A percentile compares a stretch with the other conserved stretches of the same genome.
Conservation (phyloP, 2,888 invertebrate genomes). For the Amblyjoppa fuscipennis region DNA sequence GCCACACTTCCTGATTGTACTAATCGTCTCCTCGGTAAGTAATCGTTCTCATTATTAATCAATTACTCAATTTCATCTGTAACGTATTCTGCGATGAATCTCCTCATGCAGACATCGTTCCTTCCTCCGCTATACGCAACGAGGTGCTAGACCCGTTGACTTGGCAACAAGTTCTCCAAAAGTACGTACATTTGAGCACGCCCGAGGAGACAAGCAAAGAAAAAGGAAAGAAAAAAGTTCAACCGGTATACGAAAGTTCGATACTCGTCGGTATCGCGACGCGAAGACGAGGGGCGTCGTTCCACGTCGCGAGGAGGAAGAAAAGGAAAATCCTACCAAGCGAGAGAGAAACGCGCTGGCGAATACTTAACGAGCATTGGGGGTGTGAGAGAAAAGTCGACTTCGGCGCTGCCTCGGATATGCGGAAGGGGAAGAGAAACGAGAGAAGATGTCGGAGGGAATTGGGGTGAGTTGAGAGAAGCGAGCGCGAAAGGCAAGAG, state of each 20-base stretch:
- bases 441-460: constrained; percentile 60
- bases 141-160: constrained; percentile 4
- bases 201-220: constrained; percentile 26
- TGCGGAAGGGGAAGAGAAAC: constrained; percentile 64
- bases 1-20: too few species aligned
- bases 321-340: constrained; percentile 55
- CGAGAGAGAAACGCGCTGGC: constrained; percentile 64
- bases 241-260: constrained; percentile 63
- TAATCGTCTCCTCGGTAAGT: too few species aligned
- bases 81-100: background rate
- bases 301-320: constrained; percentile 18
- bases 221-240: constrained; percentile 25
- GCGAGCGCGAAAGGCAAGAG: constrained; percentile 68
- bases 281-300: constrained; percentile 37
- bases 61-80: background rate
- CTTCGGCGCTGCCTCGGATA: constrained; percentile 66
- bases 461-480: constrained; percentile 69
- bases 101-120: background rate
- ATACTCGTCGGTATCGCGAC: constrained; percentile 62
- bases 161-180: constrained; percentile 45
- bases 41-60: background rate
- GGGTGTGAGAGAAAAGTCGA: constrained; percentile 67
- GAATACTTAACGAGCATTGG: constrained; percentile 70
- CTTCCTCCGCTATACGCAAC: background rate
- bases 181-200: constrained; percentile 49